Base-by-base conservation (phyloP, 1,140 invertebrate species). In the Cydia pomonella region DNA sequence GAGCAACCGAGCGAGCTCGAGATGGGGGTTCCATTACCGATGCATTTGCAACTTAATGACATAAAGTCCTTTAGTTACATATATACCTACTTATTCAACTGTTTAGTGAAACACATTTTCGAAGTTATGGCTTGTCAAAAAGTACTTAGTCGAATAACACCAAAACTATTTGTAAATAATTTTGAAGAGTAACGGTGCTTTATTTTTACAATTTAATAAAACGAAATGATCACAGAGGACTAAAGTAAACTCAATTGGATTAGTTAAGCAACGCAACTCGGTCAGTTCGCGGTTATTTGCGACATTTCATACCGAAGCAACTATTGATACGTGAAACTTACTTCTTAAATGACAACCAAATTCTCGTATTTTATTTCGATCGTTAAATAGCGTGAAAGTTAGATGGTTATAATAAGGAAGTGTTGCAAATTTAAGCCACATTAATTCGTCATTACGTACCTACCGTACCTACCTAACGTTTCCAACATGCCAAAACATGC, bases 271-370 rank as follows among this genome's bases (percentile, higher is more conserved):
- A 66, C 44, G 6, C 16, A 63, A 76, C 64, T 69, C 53, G 73
- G 66, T 69, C 76, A 72, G 50, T 72, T 50, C 74, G 76, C 53
- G 73, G 76, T 72, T 72, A 27, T 76, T 76, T 72, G 44, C 73
- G 44, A 75, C 7, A 74, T 44, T 44, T 74, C 73, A 63, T 23
- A 59, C 53, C 53, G 53, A 59, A 59, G 18, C 18, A 59, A 59
- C 53, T 59, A 69, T 21, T 33, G 33, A 69, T 69, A 69, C 64
- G 64, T 38, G 64, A 69, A 64, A 69, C 64, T 29, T 16, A 27
- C 64, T 69, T 41, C 64, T 69, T 69, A 69, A 69, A 69, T 69
- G n/a, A 69, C 64, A 69, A 69, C 64, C 64, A 9, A 69, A 69
- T 10, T 38, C 64, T 18, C 29, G 12, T 41, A n/a, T 16, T 33